phyloP scores from a whole-genome alignment of 2,888 invertebrate species.

The Ormia ochracea region DNA sequence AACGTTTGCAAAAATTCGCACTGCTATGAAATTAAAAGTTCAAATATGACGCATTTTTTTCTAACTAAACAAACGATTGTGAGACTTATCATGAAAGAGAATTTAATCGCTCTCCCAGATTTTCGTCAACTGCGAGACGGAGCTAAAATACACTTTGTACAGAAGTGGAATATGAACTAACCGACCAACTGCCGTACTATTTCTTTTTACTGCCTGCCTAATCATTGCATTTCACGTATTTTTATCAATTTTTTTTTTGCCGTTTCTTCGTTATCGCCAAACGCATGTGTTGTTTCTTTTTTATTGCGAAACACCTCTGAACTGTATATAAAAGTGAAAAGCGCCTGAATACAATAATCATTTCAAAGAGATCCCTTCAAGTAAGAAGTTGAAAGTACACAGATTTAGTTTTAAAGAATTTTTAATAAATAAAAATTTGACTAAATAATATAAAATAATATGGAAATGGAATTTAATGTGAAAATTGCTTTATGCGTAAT shows the following conservation, averaged over 20 bases:
- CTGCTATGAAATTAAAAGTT: no score
- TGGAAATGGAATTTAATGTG: constrained; percentile 19
- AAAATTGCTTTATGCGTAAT: background rate
- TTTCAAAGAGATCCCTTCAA: background rate
- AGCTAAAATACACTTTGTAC: no score
- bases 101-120: no score
- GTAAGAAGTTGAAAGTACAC: background rate
- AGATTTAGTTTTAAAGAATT: background rate
- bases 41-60: no score
- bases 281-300: background rate
- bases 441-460: background rate
- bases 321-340: constrained; percentile 50
- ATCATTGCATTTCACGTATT: background rate
- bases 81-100: no score
- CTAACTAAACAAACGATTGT: no score
- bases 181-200: background rate
- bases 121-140: no score
- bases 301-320: background rate
- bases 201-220: background rate
- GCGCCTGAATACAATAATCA: background rate
- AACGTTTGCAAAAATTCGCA: no score
- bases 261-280: background rate
- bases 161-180: background rate
- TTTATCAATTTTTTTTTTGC: background rate
- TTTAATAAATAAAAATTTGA: background rate